phyloP scores from a whole-genome alignment of 2,888 invertebrate species.

The Melangyna quadrimaculata region DNA sequence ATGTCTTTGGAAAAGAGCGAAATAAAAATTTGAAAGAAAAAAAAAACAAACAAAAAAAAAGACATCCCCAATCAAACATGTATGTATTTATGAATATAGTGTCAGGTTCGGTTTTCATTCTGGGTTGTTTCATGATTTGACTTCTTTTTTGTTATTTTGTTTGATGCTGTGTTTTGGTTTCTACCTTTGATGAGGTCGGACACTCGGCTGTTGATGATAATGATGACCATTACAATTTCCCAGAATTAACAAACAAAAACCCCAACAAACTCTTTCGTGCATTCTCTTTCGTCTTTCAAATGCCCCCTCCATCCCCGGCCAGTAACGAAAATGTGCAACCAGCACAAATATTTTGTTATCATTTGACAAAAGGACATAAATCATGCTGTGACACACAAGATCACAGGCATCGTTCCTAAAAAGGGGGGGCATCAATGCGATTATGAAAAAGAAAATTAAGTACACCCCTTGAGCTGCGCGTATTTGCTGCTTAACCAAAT shows the following conservation, averaged over 20 bases:
- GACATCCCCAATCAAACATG: constrained; percentile 56
- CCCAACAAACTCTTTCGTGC: constrained; percentile 16
- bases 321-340: constrained; percentile 52
- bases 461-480: no score
- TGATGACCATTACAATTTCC: constrained; percentile 68
- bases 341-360: constrained; percentile 69
- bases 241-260: constrained; percentile 42
- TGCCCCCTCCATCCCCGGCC: neutral
- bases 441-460: constrained; percentile 2
- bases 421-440: constrained; percentile 55
- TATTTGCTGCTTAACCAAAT: neutral
- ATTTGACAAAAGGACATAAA: constrained; percentile 71
- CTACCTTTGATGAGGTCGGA: constrained; percentile 62
- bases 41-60: constrained; percentile 3
- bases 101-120: constrained; percentile 57
- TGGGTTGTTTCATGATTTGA: constrained; percentile 27
- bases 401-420: constrained; percentile 62
- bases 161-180: constrained; percentile 23
- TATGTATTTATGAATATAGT: constrained; percentile 60
- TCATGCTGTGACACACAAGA: constrained; percentile 71
- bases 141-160: neutral
- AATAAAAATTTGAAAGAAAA: neutral
- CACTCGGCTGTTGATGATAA: constrained; percentile 49
- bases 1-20: constrained; percentile 19
- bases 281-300: constrained; percentile 9